Evolutionary conservation across 2,797 vertebrate genomes (phyloP), one percentile per base, ranked within the genome.

Genomic region (Tapera naevia): DNA sequence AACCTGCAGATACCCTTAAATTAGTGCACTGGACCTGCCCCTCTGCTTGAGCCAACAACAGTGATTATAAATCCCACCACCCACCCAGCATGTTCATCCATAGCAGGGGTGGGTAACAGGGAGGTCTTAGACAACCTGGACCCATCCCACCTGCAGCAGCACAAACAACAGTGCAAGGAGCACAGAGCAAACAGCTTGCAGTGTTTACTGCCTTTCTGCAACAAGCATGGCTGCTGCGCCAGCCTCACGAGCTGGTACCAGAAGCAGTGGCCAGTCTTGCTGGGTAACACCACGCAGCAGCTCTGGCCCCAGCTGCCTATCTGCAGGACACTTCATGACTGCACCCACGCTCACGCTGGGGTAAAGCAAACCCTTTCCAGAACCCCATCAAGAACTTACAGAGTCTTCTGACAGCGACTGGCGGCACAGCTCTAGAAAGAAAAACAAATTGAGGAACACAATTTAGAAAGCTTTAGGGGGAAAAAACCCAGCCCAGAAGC

Each of bases 381-480:
- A 95, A 80, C 15, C 71, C 75, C 8, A 79, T 5, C 27, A 71
- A 48, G 82, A 93, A 99, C 99, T 99, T 95, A 99, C 99, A 21
- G 99, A 98, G 97, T 99, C 99, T 87, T 99, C 99, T 30, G 99
- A 98, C 91, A 99, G 95, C 1, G 99, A 99, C 50, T 97, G 97
- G 86, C 99, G 98, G 92, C 99, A 99, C 85, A 99, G 98, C 91
- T 99, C 99, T 99, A 93, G 23, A 95, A 70, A 25, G 48, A 74
- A 90, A 87, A 91, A 88, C 74, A 92, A 91, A 95, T 91, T 37
- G 19, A 96, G 92, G 93, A 91, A 64, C 73, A 86, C 14, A n/a
- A 56, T 65, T 93, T 48, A 78, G 32, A 89, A 67, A 13, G 11
- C 35, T 94, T 70, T 30, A 57, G n/a, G 10, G 7, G 5, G 3